Percentiles rank a stretch among this genome's conserved stretches.
phyloP scores from a whole-genome alignment of 1,140 invertebrate genomes.

The Oscheius sp. region DNA sequence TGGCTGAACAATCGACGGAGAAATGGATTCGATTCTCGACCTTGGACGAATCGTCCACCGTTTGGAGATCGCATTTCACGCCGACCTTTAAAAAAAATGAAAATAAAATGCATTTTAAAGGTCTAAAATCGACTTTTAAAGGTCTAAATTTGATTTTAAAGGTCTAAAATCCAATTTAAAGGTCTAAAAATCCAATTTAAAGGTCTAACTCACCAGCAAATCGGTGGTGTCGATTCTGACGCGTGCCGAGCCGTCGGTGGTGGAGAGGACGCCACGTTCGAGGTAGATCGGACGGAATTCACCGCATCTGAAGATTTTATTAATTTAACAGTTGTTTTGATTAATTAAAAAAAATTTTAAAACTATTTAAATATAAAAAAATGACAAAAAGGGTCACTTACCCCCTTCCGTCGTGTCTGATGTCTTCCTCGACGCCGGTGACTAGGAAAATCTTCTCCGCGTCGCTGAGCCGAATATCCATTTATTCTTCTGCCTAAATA shows the following conservation, averaged over 20 bases:
- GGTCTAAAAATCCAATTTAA: too few relatives aligned
- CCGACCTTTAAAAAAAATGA: conserved; percentile 2
- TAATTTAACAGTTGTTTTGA: too few relatives aligned
- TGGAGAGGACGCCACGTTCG: conserved; percentile 31
- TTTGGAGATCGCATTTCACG: conserved; percentile 14
- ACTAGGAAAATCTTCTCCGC: conserved; percentile 39
- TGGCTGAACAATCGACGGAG: conserved; percentile 27
- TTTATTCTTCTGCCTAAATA: conserved; percentile 9
- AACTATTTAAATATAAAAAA: conserved; percentile 13
- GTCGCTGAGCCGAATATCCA: conserved; percentile 27
- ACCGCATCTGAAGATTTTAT: conserved; percentile 20
- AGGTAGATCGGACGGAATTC: conserved; percentile 31
- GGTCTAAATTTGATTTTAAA: neutral
- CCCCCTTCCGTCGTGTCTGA: conserved; percentile 28
- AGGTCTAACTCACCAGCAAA: conserved; percentile 7
- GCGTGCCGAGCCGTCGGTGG: conserved; percentile 29
- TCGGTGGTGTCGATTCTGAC: conserved; percentile 34
- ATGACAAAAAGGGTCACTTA: conserved; percentile 1
- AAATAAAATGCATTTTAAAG: neutral
- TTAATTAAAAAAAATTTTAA: neutral
- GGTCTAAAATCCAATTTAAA: neutral
- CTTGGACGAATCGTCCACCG: conserved; percentile 22
- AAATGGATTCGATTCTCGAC: conserved; percentile 13
- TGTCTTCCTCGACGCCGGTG: conserved; percentile 23
- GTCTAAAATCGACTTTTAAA: neutral